These are phyloP conservation scores for Chaetodon trifascialis DNA, from an alignment of 2,113 vertebrate species.

Conservation along the genomic window DNA sequence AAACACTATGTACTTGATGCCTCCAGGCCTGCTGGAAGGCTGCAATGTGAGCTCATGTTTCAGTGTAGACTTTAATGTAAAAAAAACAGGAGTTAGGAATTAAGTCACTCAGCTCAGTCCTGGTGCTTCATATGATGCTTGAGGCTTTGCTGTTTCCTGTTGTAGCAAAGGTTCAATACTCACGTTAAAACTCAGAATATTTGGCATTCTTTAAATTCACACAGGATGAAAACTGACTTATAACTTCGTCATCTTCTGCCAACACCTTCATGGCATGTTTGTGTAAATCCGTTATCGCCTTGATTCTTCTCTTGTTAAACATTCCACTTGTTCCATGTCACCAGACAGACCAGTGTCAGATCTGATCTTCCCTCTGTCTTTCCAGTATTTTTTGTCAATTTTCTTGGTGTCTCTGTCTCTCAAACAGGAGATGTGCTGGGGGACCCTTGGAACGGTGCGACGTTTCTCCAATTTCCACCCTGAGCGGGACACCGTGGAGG, in stretches of 20 bases:
- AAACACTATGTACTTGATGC: neutral
- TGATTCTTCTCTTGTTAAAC: neutral
- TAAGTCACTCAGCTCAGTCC: neutral
- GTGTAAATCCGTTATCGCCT: neutral
- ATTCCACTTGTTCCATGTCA: neutral
- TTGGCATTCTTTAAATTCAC: conserved; percentile 50
- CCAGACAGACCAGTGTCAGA: neutral
- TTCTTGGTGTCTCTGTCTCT: neutral
- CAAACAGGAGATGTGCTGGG: conserved; percentile 78
- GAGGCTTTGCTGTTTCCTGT: neutral
- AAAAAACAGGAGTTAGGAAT: neutral
- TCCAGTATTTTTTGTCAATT: neutral
- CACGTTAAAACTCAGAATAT: neutral
- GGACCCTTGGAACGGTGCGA: conserved; percentile 79
- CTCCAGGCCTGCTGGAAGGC: neutral
- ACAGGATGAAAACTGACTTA: neutral
- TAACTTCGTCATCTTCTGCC: neutral
- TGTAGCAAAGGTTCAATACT: neutral
- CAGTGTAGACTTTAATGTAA: too few species aligned
- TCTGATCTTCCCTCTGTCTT: neutral
- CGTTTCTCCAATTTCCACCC: conserved; percentile 77
- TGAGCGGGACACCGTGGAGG: conserved; percentile 61
- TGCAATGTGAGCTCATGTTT: neutral
- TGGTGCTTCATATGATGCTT: neutral
- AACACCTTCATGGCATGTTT: neutral